Evolutionary conservation across 2,888 invertebrate genomes (phyloP).

Genomic region (Mythimna pallens): DNA sequence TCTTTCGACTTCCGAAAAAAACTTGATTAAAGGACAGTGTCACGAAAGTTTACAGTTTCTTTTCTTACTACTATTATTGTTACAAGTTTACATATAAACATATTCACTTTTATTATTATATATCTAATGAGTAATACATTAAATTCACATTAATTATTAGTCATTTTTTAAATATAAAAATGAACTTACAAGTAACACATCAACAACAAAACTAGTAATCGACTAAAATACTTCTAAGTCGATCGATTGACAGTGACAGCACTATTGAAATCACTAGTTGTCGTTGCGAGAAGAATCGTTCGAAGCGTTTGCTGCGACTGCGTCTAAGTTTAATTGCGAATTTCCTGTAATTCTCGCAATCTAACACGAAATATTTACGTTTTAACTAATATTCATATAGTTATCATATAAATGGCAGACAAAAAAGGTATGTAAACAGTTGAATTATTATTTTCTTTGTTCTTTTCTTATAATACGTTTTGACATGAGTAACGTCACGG

Average conservation of each 20-base stretch:
- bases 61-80: background rate
- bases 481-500: conserved; percentile 89
- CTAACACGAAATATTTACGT: conserved; percentile 69
- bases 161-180: background rate
- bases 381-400: conserved; percentile 76
- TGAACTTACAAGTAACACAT: background rate
- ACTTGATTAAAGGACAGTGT: background rate
- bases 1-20: background rate
- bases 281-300: conserved; percentile 78
- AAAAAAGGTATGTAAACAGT: conserved; percentile 90
- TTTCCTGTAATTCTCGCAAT: conserved; percentile 70
- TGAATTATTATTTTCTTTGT: conserved; percentile 84
- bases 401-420: conserved; percentile 88
- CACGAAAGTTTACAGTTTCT: background rate
- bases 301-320: conserved; percentile 79
- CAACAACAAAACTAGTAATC: conserved; percentile 14
- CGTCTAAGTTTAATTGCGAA: conserved; percentile 75
- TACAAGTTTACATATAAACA: background rate
- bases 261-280: conserved; percentile 59
- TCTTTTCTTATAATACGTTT: conserved; percentile 76
- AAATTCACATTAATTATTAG: background rate
- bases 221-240: conserved; percentile 23
- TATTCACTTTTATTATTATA: too few relatives aligned
- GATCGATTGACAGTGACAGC: conserved; percentile 30
- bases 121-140: background rate